Base-by-base conservation (phyloP, 2,888 invertebrate species). In the Unio pictorum region DNA sequence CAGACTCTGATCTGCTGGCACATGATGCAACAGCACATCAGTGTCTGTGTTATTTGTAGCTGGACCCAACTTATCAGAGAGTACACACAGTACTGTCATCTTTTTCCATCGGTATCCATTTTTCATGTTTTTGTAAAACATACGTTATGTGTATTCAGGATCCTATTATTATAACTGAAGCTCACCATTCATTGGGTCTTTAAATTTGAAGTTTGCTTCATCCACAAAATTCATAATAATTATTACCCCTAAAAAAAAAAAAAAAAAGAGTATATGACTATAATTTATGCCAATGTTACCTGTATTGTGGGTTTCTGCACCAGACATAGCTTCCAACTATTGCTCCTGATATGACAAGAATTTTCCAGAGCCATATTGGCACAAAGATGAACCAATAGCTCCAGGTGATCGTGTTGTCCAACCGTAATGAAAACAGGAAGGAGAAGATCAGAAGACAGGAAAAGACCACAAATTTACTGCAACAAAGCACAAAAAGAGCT, bases 291-390 rank as follows among this genome's bases (percentile, higher is more conserved):
- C 67, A 55, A 60, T 60, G 34, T n/a, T 90, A 95, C 96, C 96
- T 94, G 90, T 96, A 96, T 88, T 97, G 97, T 64, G 99, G 98
- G 91, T 96, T 95, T 84, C 95, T 93, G 94, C 96, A 96, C 97
- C 98, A 99, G 26, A 98, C 95, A 88, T 95, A 95, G 82, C 96
- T 96, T 66, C 99, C 99, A 71, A 97, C 93, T 63, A 94, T 93
- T 60, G 98, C 97, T 72, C 98, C 99, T 68, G 94, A 88, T 59
- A 98, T 94, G 23, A 97, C 98, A 88, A 97, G 92, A 75, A 88
- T 68, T 78, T 99, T 99, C 97, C 99, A 99, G 82, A 97, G 93
- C 98, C 98, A 99, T 88, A 99, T 94, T 66, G 99, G 99, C 28
- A 95, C 93, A 91, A 99, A 99, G 61, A 99, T 94, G 11, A 95